Base-by-base conservation (phyloP, 1,140 invertebrate genomes). In the Diprion similis region DNA sequence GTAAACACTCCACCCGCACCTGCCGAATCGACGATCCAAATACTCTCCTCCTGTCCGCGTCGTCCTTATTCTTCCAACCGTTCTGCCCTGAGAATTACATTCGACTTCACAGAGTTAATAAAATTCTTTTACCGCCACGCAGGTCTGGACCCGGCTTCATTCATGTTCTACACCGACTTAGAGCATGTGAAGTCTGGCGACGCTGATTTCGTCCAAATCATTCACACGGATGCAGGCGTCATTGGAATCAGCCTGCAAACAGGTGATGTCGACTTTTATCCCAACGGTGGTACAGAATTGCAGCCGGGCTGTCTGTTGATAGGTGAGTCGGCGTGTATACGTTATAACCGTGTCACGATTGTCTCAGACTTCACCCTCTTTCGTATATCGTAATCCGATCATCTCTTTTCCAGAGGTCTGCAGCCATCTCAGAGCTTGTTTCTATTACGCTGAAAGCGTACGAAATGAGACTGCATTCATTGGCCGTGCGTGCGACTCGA, bases 261-360 rank as follows among this genome's bases (percentile, higher is more conserved):
- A 0, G 93, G 92, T 0, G 89, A 91, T 51, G 87, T 91, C 0
- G 92, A 94, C 80, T 94, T 93, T 83, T 94, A 91, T 84, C 89
- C 91, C 1, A 94, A 94, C 77, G 89, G 89, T 0, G 93, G 92
- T 2, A 79, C 79, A 13, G 82, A 85, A 47, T 78, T 82, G 8
- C 93, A 94, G 80, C 93, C 93, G 0, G 93, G 92, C 1, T 94
- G 93, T 81, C 87, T 89, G 0, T 10, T 73, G 19, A 37, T 76
- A 10, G 73, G 72, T 11, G 45, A 76, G 11, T 78, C 84, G 15
- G 86, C 89, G 66, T 85, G 86, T 0, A 86, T 85, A 9, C 77
- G 85, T 69, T 88, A 89, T 89, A 77, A 82, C 18, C 18, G 15
- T 65, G 18, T 6, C 59, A 37, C 2, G 24, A 37, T 37, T 37